Evolutionary conservation across 35 echinoderm and acorn worm species (phyloP), one percentile per base, ranked within the genome.

Genomic region (Ptychodera flava): DNA sequence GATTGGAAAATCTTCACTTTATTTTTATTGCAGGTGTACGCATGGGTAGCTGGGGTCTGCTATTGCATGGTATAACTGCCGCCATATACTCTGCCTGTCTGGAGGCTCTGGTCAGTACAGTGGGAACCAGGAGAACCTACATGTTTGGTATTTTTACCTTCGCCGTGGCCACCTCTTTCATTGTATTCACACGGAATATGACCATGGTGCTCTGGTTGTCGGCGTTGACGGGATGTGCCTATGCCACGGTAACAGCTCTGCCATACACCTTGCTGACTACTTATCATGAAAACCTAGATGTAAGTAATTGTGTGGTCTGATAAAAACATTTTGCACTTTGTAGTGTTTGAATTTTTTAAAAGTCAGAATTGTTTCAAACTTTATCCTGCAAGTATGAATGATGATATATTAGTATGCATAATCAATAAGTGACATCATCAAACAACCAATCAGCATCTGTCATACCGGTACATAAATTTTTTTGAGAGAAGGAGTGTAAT

Each of bases 11-110:
- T n/a, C n/a, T n/a, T n/a, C n/a, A n/a, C n/a, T n/a, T n/a, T 87
- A 86, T 0, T 86, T 75, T 33, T 79, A 81, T 36, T 31, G 32
- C 79, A 99, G 96, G 96, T 82, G 90, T 99, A 33, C 85, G 96
- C 16, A 99, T 92, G 88, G 96, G 88, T 0, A 99, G 92, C 33
- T 90, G 91, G 85, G 96, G 96, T 38, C 82, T 94, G 1, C 88
- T 99, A 6, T 86, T 99, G 1, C 90, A 99, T 82, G 92, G 96
- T 77, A 81, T 99, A 16, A 86, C 90, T 14, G 89, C 92, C 35
- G 93, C 88, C 0, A 33, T 94, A 16, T 88, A 86, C 29, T 94
- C 96, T n/a, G 32, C 93, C 16, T 93, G 90, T 36, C 78, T 99
- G 0, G 88, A 90, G 30, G 64, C 37, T 1, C 32, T 94, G 1